Base-by-base conservation (phyloP, 2,888 invertebrate genomes). In the Trachelus troglodyta region DNA sequence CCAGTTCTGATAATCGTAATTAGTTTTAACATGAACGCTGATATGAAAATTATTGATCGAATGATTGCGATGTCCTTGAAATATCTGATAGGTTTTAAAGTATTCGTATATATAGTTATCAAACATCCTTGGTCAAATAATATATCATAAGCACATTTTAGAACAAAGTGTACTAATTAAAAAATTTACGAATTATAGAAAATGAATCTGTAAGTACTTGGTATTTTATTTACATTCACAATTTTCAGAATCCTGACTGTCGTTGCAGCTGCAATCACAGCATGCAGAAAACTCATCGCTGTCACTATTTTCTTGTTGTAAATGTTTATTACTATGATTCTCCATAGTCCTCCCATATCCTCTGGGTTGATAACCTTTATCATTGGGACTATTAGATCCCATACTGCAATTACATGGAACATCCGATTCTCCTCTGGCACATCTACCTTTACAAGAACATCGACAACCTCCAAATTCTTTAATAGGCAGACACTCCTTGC, bases 211-310 rank as follows among this genome's bases (percentile, higher is more conserved):
- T 23, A 56, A 56, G 56, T 56, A 56, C 23, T 56, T 56, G 56
- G 9, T 56, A 71, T 34, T 71, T 71, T 31, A 71, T 34, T 34
- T 34, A 23, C 2, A 31, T 34, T 71, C 33, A 71, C 31, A 71
- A 71, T 11, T 1, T 34, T 37, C 35, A 23, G 76, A 78, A 23
- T 78, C 78, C 30, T 75, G 40, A 23, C 76, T 76, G 15, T 78
- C 78, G 35, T 78, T 74, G 31, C 74, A 76, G n/a, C 83, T 83
- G 31, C 89, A 89, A 23, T 84, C 81, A 37, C 86, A 87, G 74
- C 88, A 89, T 34, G 88, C 88, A 76, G 85, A 85, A 76, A 84
- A 88, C 69, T 89, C 87, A 3, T 86, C 86, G 37, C 82, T 86
- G n/a, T 79, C 81, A 35, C 79, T 83, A 34, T 82, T 81, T 31